Evolutionary conservation across 2,113 vertebrate genomes (phyloP).

Genomic region (Oreochromis tanganicae): DNA sequence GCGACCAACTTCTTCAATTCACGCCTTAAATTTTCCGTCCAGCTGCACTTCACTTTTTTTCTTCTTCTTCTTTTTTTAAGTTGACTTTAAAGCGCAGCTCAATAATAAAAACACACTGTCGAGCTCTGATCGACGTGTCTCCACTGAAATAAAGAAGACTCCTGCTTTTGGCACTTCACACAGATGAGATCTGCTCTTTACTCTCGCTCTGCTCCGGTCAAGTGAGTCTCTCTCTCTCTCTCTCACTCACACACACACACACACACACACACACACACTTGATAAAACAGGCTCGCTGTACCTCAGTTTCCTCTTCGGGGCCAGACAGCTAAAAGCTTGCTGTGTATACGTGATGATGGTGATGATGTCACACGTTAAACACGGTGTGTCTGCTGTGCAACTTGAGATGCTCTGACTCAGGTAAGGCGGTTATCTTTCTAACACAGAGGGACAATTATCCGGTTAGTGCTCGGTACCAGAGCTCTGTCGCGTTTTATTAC

Average conservation of each 20-base stretch:
- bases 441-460: neutral
- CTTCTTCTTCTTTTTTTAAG: neutral
- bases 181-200: neutral
- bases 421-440: neutral
- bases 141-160: neutral
- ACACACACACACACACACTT: neutral
- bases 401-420: neutral
- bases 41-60: neutral
- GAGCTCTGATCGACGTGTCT: neutral
- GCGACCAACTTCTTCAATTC: neutral
- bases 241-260: neutral
- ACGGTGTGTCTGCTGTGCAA: neutral
- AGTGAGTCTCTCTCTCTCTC: neutral
- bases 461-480: neutral
- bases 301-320: constrained; percentile 2
- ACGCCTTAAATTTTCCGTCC: neutral
- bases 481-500: neutral
- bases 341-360: neutral
- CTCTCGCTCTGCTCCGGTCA: neutral
- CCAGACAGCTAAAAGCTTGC: neutral
- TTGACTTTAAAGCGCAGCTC: neutral
- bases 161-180: neutral
- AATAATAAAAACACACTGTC: neutral
- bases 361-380: neutral
- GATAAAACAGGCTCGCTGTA: neutral